phyloP scores from a whole-genome alignment of 2,113 vertebrate genomes.

The Dicentrarchus labrax region DNA sequence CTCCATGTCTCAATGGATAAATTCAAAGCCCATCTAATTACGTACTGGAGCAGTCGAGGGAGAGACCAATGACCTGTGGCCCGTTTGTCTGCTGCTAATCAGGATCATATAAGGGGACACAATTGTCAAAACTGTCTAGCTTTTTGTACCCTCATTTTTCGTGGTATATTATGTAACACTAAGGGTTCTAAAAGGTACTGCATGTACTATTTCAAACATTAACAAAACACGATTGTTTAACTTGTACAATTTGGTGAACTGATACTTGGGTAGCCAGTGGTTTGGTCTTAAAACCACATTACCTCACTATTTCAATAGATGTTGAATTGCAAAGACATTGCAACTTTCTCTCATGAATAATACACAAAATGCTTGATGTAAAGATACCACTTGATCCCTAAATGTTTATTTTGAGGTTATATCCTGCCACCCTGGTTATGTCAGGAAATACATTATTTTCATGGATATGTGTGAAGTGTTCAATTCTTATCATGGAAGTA shows the following conservation, averaged over 20 bases:
- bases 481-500: too few relatives aligned
- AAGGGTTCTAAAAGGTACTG: neutral
- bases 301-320: too few relatives aligned
- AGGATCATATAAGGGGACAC: conserved; percentile 22
- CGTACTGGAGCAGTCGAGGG: conserved; percentile 7
- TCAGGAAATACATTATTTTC: too few relatives aligned
- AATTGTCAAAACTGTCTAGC: neutral
- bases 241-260: neutral
- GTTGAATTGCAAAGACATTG: too few relatives aligned
- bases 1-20: conserved; percentile 41
- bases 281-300: too few relatives aligned
- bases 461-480: too few relatives aligned
- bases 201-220: neutral
- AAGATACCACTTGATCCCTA: too few relatives aligned
- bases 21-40: conserved; percentile 59
- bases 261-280: too few relatives aligned
- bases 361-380: too few relatives aligned
- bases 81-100: conserved; percentile 38
- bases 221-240: neutral
- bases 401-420: too few relatives aligned
- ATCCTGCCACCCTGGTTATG: too few relatives aligned
- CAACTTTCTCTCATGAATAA: too few relatives aligned
- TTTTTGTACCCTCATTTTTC: neutral
- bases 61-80: conserved; percentile 41
- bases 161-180: neutral